Evolutionary conservation across 2,888 invertebrate genomes (phyloP).

Genomic region (Allophyes oxyacanthae): DNA sequence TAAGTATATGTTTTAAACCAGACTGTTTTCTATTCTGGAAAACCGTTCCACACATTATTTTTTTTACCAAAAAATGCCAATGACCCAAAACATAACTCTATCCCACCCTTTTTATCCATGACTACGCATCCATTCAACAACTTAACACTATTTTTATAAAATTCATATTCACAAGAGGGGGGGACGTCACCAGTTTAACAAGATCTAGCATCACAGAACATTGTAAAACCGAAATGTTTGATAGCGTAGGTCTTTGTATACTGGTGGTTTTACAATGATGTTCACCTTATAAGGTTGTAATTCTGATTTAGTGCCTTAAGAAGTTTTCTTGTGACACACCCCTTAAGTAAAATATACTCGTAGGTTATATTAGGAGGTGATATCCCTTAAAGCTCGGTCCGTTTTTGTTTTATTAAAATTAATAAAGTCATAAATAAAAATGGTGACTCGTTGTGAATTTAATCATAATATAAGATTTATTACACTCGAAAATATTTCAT

Average conservation of each 20-base stretch:
- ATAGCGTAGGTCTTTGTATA: slow-evolving; percentile 45
- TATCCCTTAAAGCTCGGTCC: slow-evolving; percentile 29
- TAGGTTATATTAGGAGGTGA: slow-evolving; percentile 25
- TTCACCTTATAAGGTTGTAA: slow-evolving; percentile 72
- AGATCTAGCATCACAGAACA: slow-evolving; percentile 40
- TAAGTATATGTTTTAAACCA: too few species aligned
- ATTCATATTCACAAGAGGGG: slow-evolving; percentile 66
- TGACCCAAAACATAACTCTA: slow-evolving; percentile 12
- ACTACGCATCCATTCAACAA: slow-evolving; percentile 68
- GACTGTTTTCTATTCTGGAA: too few species aligned
- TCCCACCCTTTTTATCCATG: slow-evolving; percentile 72
- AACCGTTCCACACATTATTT: too few species aligned
- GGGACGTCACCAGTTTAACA: slow-evolving; percentile 53
- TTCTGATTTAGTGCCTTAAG: slow-evolving; percentile 77
- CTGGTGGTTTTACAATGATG: slow-evolving; percentile 62
- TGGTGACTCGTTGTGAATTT: neutral
- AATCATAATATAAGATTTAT: too few species aligned
- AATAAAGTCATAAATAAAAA: slow-evolving; percentile 48
- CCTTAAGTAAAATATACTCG: slow-evolving; percentile 51
- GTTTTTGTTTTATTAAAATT: slow-evolving; percentile 28
- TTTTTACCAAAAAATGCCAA: neutral
- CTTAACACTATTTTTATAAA: slow-evolving; percentile 66
- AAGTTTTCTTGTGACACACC: slow-evolving; percentile 60
- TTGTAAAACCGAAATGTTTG: neutral
- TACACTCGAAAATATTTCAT: too few species aligned